Evolutionary conservation across 2,888 invertebrate genomes (phyloP), one percentile per base, ranked within the genome.

Genomic region (Orgyia antiqua): DNA sequence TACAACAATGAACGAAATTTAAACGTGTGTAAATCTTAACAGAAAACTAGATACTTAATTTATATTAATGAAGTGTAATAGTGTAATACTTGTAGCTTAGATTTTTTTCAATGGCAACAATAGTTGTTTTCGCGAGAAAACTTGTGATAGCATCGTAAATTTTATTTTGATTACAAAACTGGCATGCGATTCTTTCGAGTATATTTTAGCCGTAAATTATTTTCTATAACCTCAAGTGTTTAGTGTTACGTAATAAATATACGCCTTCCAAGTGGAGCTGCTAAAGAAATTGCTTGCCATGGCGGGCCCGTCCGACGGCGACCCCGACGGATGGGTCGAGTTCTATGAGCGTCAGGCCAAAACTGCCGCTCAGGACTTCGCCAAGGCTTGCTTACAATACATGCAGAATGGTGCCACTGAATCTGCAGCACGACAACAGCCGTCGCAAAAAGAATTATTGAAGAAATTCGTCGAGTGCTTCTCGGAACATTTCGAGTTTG

Each of bases 331-430:
- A 74, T 95, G 94, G 94, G 89, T 90, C 65, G 94, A 94, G 72
- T 93, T 94, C 74, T 94, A 94, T 82, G 94, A 95, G 76, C 91
- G 94, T 70, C 95, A 96, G 82, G 95, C 95, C 37, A 91, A 91
- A 60, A 89, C 91, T 39, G 93, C 95, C 34, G 95, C 95, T 39
- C 92, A 93, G 60, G 95, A 95, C 79, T 96, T 97, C 77, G 94
- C 95, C 56, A 93, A 93, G 78, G 93, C 93, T 58, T 95, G 95
- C 76, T 89, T 93, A 48, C 92, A 92, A 49, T 95, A 91, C 65
- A 89, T 94, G 42, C 91, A 91, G 53, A 88, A 91, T 27, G 91
- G 91, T 63, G 73, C 92, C 41, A 88, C 90, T 17, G 93, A 93
- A 51, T 88, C 88, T 51, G 87, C 90, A 10, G 45, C 57, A 13